A percentile compares a stretch with the other conserved stretches of the same genome.
These are phyloP conservation scores for Cataglyphis livida DNA, from an alignment of 2,888 invertebrate genomes.

Conservation along the genomic window DNA sequence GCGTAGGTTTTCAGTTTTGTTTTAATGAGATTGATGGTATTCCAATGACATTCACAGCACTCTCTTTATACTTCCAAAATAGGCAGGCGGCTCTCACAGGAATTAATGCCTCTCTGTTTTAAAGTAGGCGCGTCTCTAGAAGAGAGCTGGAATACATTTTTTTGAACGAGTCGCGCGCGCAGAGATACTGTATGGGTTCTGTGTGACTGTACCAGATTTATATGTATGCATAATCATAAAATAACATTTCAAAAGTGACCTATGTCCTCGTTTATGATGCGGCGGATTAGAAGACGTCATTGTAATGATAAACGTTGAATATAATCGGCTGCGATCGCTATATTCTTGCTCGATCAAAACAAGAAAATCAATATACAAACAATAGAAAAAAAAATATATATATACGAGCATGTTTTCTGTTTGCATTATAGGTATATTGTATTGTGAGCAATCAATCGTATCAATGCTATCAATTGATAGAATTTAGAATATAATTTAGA, in stretches of 20 bases:
- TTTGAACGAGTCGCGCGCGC: slow-evolving; percentile 43
- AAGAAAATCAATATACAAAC: slow-evolving; percentile 1
- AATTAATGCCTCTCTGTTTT: slow-evolving; percentile 62
- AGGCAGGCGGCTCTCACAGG: slow-evolving; percentile 22
- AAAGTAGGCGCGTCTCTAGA: slow-evolving; percentile 65
- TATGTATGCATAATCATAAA: slow-evolving; percentile 76
- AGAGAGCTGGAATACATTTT: slow-evolving; percentile 55
- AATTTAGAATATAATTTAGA: background rate
- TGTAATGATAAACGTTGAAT: slow-evolving; percentile 64
- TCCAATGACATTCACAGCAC: slow-evolving; percentile 66
- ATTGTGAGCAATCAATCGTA: background rate
- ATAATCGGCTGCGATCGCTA: background rate
- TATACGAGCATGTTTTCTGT: background rate
- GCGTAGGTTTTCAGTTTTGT: slow-evolving; percentile 37
- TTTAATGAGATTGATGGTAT: slow-evolving; percentile 68
- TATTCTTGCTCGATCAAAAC: background rate
- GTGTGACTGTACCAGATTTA: slow-evolving; percentile 68
- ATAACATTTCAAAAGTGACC: slow-evolving; percentile 77
- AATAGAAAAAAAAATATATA: background rate
- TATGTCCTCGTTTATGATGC: slow-evolving; percentile 59
- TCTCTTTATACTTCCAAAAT: slow-evolving; percentile 31
- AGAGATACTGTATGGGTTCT: slow-evolving; percentile 56
- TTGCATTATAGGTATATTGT: background rate
- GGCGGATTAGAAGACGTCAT: slow-evolving; percentile 56
- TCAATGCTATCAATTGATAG: slow-evolving; percentile 1